phyloP scores from a whole-genome alignment of 2,888 invertebrate genomes.

The Sinelater perroti region DNA sequence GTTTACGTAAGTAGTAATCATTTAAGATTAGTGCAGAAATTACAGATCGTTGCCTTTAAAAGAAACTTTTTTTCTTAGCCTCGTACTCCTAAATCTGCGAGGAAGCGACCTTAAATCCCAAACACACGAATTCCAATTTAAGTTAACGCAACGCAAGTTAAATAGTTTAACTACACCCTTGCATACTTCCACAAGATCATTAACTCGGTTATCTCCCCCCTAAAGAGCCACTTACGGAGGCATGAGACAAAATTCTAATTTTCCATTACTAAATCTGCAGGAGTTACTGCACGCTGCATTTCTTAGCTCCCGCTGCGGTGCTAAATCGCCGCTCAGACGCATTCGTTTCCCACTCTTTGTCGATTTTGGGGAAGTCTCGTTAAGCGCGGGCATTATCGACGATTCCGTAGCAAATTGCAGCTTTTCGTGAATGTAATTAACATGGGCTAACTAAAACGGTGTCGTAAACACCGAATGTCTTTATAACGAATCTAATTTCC shows the following conservation, averaged over 20 bases:
- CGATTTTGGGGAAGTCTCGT: not conserved
- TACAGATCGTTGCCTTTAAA: no score
- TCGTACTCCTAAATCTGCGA: not conserved
- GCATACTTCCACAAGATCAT: slow-evolving; percentile 32
- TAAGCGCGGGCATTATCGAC: not conserved
- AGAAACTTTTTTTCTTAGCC: not conserved
- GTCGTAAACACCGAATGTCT: slow-evolving; percentile 1
- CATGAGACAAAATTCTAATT: slow-evolving; percentile 29
- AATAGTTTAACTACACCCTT: slow-evolving; percentile 30
- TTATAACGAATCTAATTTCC: no score
- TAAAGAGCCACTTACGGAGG: slow-evolving; percentile 29
- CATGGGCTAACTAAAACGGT: slow-evolving; percentile 1
- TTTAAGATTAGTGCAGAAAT: no score
- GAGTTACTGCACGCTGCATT: slow-evolving; percentile 13
- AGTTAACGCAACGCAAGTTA: slow-evolving; percentile 23
- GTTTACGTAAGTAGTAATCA: no score
- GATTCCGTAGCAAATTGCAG: slow-evolving; percentile 5
- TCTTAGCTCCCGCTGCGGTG: not conserved
- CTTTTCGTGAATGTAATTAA: slow-evolving; percentile 10
- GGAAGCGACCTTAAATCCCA: slow-evolving; percentile 14
- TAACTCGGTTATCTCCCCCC: slow-evolving; percentile 31
- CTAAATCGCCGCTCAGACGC: not conserved
- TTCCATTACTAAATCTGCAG: slow-evolving; percentile 22
- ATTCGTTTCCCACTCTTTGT: not conserved
- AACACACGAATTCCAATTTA: slow-evolving; percentile 24